Percentiles rank a stretch among this genome's conserved stretches.
These are phyloP conservation scores for Ecdyonurus torrentis DNA, from an alignment of 2,888 invertebrate genomes.

Conservation along the genomic window DNA sequence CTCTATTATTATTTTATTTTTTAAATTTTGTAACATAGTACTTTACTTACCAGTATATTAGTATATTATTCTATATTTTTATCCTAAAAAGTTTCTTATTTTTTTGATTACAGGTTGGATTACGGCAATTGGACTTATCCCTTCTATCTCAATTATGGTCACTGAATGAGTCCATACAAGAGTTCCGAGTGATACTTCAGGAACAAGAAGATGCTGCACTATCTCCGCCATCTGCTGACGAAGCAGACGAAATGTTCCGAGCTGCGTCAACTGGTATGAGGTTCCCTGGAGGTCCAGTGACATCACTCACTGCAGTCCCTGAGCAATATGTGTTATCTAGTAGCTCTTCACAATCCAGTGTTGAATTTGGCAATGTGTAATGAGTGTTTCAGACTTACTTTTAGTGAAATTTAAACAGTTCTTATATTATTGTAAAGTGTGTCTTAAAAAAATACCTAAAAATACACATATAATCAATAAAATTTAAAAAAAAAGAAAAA, in stretches of 20 bases:
- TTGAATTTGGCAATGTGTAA: constrained; percentile 12
- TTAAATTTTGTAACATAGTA: too few relatives aligned
- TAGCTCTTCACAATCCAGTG: constrained; percentile 15
- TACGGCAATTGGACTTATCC: constrained; percentile 76
- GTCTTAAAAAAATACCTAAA: too few relatives aligned
- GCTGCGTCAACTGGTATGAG: neutral
- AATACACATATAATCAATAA: too few relatives aligned
- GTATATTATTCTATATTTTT: too few relatives aligned
- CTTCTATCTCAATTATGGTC: constrained; percentile 83
- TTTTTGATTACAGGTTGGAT: constrained; percentile 53
- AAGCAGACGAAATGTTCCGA: constrained; percentile 23
- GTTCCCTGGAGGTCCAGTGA: constrained; percentile 20
- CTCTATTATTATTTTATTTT: too few relatives aligned
- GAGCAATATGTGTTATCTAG: constrained; percentile 47
- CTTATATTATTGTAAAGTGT: too few relatives aligned
- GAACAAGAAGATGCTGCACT: constrained; percentile 25
- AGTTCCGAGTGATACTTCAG: constrained; percentile 56
- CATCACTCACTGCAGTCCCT: constrained; percentile 41
- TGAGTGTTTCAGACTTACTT: too few relatives aligned
- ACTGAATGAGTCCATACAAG: constrained; percentile 80
- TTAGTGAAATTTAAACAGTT: too few relatives aligned
- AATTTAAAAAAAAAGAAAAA: too few relatives aligned
- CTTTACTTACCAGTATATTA: too few relatives aligned
- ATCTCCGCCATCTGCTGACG: constrained; percentile 30
- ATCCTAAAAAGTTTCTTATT: too few relatives aligned